Evolutionary conservation across 2,888 invertebrate genomes (phyloP), one percentile per base, ranked within the genome.

Genomic region (Idaea dimidiata): DNA sequence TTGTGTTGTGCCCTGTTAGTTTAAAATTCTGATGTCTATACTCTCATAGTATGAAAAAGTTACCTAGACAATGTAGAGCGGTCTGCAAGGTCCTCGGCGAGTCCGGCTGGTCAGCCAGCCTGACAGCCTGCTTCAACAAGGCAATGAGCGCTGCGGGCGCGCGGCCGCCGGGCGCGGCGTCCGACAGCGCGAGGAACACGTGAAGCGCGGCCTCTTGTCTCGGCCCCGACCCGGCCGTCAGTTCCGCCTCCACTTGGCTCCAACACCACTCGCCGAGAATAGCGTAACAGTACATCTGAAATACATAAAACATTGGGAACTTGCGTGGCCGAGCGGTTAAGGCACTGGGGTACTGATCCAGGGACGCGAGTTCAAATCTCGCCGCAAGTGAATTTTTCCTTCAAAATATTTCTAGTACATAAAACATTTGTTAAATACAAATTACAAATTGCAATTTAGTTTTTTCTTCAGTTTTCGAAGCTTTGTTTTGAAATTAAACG

Each of bases 251-350:
- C 69, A 98, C 93, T 62, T 96, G 94, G 66, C 95, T 91, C 72
- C 97, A 89, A 77, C 97, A 94, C 79, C 94, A 94, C 56, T 95
- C 94, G 68, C 96, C 94, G n/a, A 98, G 88, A 6, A 98, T 95
- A 74, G 95, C 95, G 87, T 96, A 97, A 84, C 97, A 97, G 84
- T 98, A 97, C 93, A 97, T 95, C 96, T 96, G 82, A 75, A 61
- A 59, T n/a, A 16, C 33, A 60, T 10, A 43, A 55, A 57, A 1
- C 33, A 6, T 0, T 8, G n/a, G n/a, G n/a, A n/a, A n/a, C n/a
- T n/a, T n/a, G n/a, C n/a, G n/a, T n/a, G n/a, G n/a, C n/a, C n/a
- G n/a, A n/a, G n/a, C n/a, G n/a, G n/a, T 43, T 54, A 17, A 55
- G 16, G 33, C 32, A 32, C 1, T n/a, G 32, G 6, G 32, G 7